Conservation (phyloP, 2,797 vertebrate genomes). For the Lagodon rhomboides region DNA sequence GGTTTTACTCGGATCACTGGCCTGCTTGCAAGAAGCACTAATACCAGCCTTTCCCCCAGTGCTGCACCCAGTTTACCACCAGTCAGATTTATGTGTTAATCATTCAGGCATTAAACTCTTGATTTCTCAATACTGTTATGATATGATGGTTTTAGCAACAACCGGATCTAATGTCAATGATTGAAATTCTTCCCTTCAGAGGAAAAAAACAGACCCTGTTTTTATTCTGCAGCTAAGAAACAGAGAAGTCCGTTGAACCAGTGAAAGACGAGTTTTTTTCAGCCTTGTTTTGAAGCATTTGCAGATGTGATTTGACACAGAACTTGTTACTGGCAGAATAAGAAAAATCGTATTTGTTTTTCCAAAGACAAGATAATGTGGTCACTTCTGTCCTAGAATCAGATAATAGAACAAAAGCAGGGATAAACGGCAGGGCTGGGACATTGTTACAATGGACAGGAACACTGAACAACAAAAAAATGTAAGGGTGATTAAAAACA, state of each 20-base stretch:
- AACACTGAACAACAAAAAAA: slow-evolving; percentile 4
- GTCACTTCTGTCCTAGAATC: neutral
- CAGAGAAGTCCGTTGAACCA: neutral
- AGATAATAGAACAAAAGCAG: neutral
- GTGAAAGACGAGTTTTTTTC: neutral
- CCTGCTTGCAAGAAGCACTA: slow-evolving; percentile 15
- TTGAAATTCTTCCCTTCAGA: slow-evolving; percentile 7
- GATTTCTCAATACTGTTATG: slow-evolving; percentile 13
- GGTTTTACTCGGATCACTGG: slow-evolving; percentile 52
- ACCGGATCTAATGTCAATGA: neutral
- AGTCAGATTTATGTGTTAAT: slow-evolving; percentile 30
- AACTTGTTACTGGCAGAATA: neutral
- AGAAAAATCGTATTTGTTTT: neutral
- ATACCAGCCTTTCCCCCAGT: slow-evolving; percentile 23
- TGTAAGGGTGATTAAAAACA: neutral
- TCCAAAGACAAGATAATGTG: neutral
- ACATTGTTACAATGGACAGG: no score
- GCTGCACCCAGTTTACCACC: slow-evolving; percentile 29
- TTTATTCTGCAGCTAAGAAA: neutral
- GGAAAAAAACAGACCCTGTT: neutral
- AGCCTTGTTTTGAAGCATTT: neutral
- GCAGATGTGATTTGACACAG: neutral
- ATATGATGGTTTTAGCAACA: neutral
- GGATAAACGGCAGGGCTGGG: neutral
- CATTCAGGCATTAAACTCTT: neutral